Evolutionary conservation across 1,140 invertebrate species (phyloP).

Genomic region (Macrocentrus cingulum): DNA sequence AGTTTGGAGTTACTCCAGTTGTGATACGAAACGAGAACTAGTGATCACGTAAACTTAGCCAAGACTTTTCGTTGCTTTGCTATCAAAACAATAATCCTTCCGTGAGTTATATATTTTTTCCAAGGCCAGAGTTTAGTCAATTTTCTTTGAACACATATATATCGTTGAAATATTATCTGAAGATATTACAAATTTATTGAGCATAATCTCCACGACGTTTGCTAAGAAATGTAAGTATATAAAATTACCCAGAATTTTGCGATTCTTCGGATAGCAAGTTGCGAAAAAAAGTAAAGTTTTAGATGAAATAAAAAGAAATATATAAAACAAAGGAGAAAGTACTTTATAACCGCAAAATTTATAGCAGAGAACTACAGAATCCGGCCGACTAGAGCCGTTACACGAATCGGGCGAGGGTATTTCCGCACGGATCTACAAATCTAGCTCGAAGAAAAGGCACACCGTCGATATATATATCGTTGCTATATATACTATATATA

Average conservation of each 20-base stretch:
- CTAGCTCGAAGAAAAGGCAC: conserved; percentile 16
- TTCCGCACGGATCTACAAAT: conserved; percentile 19
- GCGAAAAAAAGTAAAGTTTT: conserved; percentile 1
- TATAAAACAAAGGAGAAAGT: background rate
- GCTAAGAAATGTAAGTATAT: too few relatives aligned
- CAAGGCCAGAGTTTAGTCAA: too few relatives aligned
- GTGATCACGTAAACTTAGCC: too few relatives aligned
- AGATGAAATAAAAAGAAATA: background rate
- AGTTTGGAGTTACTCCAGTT: too few relatives aligned
- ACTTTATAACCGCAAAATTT: conserved; percentile 2
- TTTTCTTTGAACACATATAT: too few relatives aligned
- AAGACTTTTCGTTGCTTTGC: background rate
- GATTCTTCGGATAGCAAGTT: background rate
- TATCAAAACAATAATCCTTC: too few relatives aligned
- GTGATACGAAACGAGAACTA: too few relatives aligned
- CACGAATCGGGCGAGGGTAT: conserved; percentile 4
- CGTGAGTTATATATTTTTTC: too few relatives aligned
- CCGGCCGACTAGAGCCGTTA: background rate
- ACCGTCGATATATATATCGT: conserved; percentile 16
- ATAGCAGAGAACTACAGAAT: background rate
- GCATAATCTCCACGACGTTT: too few relatives aligned
- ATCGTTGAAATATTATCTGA: too few relatives aligned
- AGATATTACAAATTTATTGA: too few relatives aligned
- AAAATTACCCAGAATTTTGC: too few relatives aligned
- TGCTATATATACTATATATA: conserved; percentile 1